Base-by-base conservation (phyloP, 1,140 invertebrate species). In the Macrocentrus cingulum region DNA sequence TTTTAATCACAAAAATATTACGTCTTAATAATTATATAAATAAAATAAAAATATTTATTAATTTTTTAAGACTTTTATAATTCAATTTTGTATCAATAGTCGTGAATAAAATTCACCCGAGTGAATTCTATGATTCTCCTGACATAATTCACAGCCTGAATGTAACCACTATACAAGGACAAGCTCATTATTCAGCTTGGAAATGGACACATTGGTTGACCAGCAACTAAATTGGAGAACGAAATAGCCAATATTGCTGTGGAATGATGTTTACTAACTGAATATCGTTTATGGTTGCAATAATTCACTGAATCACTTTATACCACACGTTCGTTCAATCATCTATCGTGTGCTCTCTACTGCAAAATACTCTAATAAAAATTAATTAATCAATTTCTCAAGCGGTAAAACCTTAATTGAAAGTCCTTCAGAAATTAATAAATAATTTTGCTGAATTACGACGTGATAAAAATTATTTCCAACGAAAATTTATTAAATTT, bases 151-250 rank as follows among this genome's bases (percentile, higher is more conserved):
- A 15, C 13, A 23, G 44, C 13, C 13, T 23, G 25, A 18, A 8
- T 29, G 8, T 16, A 13, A n/a, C n/a, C 22, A 16, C 23, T 32
- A 9, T 37, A 20, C 22, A 44, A 39, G 18, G 18, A 8, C 36
- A 51, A 58, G 45, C 39, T 51, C 25, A 51, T 51, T 5, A 29
- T 37, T 22, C 37, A 19, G 9, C 7, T 6, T 52, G 16, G 23
- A 51, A 18, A 5, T 25, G 25, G 16, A 8, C 36, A 48, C 37
- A 23, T 19, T 15, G 22, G 39, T 58, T 58, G 46, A 51, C 48
- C 39, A 39, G 32, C 37, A 22, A 44, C 36, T 44, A 34, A 58
- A 58, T 51, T 51, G 23, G 46, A 58, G 44, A 50, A 58, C 11
- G 5, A 20, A 34, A 18, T 25, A 42, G 37, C n/a, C 19, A n/a